phyloP scores from a whole-genome alignment of 2,113 vertebrate genomes.

The Tetrax tetrax region DNA sequence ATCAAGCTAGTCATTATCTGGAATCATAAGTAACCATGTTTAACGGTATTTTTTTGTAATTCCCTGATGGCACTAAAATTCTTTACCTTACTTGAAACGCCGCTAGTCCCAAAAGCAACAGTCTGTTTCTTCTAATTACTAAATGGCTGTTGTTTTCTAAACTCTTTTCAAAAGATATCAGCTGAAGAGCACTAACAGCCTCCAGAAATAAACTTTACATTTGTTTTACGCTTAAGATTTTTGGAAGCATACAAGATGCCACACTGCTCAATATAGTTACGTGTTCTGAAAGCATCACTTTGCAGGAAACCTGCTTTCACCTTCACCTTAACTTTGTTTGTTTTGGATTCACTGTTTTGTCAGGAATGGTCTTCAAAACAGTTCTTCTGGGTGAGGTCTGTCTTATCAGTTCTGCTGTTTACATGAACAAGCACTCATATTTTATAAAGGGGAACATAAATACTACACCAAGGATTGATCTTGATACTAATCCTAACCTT shows the following conservation, averaged over 20 bases:
- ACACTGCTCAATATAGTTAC: not conserved
- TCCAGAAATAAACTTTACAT: not conserved
- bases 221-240: not conserved
- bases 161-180: not conserved
- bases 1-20: not conserved
- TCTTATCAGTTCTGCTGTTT: not conserved
- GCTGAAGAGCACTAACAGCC: not conserved
- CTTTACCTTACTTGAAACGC: not conserved
- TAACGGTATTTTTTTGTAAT: not conserved
- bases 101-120: not conserved
- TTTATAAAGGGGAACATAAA: not conserved
- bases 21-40: rapidly evolving
- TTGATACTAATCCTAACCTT: not conserved
- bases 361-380: not conserved
- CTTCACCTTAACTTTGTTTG: not conserved
- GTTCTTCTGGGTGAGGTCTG: not conserved
- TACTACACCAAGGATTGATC: not conserved
- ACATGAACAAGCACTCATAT: not conserved
- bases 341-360: not conserved
- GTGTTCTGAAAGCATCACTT: not conserved
- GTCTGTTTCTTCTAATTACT: not conserved
- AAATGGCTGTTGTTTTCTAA: not conserved
- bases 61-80: not conserved
- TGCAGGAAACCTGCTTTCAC: not conserved
- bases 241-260: not conserved